phyloP scores from a whole-genome alignment of 1,140 invertebrate genomes.

The Choristoneura fumiferana region DNA sequence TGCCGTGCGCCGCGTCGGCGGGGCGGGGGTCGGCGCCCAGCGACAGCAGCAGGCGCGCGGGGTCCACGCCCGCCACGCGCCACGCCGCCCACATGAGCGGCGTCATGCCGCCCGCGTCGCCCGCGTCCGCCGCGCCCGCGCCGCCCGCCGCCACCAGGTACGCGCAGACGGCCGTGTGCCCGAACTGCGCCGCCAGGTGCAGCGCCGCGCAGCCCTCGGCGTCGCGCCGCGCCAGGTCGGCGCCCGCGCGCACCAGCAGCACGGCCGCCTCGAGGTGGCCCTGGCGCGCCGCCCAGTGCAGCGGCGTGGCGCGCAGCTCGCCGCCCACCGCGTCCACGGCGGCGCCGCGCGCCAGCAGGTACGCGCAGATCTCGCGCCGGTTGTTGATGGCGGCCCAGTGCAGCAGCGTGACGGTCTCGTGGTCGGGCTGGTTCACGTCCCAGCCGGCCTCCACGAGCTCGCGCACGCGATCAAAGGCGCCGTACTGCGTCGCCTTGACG shows the following conservation, averaged over 20 bases:
- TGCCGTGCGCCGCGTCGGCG: slow-evolving; percentile 92
- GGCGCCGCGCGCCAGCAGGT: slow-evolving; percentile 93
- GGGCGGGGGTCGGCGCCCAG: slow-evolving; percentile 94
- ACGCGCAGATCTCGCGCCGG: slow-evolving; percentile 93
- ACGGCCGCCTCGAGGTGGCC: slow-evolving; percentile 96
- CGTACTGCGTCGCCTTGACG: slow-evolving; percentile 96
- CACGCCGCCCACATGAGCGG: slow-evolving; percentile 97
- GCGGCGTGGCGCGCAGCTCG: slow-evolving; percentile 95
- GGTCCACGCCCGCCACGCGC: slow-evolving; percentile 88
- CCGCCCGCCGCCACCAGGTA: slow-evolving; percentile 98
- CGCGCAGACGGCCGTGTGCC: slow-evolving; percentile 97
- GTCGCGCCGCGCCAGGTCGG: slow-evolving; percentile 95
- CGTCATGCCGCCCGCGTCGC: slow-evolving; percentile 96
- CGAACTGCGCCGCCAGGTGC: slow-evolving; percentile 98
- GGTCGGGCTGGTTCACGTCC: slow-evolving; percentile 94
- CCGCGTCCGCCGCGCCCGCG: slow-evolving; percentile 89
- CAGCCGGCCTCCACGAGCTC: slow-evolving; percentile 93
- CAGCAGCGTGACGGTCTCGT: slow-evolving; percentile 95
- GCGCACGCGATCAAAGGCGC: slow-evolving; percentile 89
- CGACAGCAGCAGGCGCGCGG: slow-evolving; percentile 93
- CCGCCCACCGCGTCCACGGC: slow-evolving; percentile 96
- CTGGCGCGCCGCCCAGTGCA: slow-evolving; percentile 98
- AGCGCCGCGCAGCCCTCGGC: slow-evolving; percentile 97
- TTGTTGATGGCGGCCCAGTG: slow-evolving; percentile 99
- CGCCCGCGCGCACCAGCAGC: slow-evolving; percentile 93